These are phyloP conservation scores for Seladonia tumulorum DNA, from an alignment of 2,888 invertebrate species.

Conservation along the genomic window DNA sequence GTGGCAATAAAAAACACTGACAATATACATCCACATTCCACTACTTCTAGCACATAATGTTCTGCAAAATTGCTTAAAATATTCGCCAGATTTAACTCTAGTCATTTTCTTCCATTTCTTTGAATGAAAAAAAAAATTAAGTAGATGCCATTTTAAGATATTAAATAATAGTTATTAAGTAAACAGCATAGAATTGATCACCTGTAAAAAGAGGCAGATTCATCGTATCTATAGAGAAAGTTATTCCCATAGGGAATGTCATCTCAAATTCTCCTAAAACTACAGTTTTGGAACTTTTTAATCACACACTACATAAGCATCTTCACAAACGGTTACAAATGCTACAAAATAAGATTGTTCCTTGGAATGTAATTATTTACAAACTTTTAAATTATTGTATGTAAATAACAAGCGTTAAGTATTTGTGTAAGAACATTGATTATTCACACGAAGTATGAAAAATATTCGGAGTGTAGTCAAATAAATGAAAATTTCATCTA, in stretches of 20 bases:
- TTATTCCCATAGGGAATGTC: not conserved
- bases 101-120: not conserved
- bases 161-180: not conserved
- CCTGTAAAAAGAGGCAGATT: not conserved
- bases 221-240: not conserved
- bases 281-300: slow-evolving; percentile 1
- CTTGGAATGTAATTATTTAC: slow-evolving; percentile 56
- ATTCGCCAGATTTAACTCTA: not conserved
- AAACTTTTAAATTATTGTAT: slow-evolving; percentile 22
- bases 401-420: slow-evolving; percentile 37
- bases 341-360: slow-evolving; percentile 25
- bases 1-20: not conserved
- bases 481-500: slow-evolving; percentile 52
- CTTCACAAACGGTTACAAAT: slow-evolving; percentile 16
- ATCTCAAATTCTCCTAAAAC: not conserved
- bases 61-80: not conserved
- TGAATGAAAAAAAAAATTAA: not conserved
- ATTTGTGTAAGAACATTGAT: slow-evolving; percentile 24
- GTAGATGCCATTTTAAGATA: not conserved
- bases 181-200: not conserved
- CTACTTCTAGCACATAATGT: not conserved
- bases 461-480: slow-evolving; percentile 50
- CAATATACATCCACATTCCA: not conserved
- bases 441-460: slow-evolving; percentile 46
- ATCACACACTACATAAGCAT: not conserved